Conservation (phyloP, 2,797 vertebrate species). For the Enteromius treurensis region DNA sequence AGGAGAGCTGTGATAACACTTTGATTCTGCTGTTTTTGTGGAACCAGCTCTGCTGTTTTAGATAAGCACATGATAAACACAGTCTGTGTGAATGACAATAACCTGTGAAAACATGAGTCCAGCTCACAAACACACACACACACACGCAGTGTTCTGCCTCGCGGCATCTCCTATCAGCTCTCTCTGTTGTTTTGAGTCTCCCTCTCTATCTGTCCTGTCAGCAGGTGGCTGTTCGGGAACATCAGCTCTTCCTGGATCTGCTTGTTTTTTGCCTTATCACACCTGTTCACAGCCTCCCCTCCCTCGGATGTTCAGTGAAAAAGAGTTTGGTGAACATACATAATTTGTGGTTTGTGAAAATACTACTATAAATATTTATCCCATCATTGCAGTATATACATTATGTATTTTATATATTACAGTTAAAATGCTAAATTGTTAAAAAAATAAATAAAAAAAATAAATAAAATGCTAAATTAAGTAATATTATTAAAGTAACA, state of each 20-base stretch:
- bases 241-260: constrained; percentile 50
- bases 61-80: constrained; percentile 29
- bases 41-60: not conserved
- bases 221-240: constrained; percentile 36
- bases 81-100: not conserved
- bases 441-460: not conserved
- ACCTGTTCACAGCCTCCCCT: constrained; percentile 39
- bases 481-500: not conserved
- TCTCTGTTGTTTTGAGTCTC: constrained; percentile 41
- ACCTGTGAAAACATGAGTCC: constrained; percentile 34
- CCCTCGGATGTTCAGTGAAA: not conserved
- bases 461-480: not conserved
- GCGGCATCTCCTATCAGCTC: not conserved
- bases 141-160: not conserved
- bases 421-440: not conserved
- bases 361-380: not conserved
- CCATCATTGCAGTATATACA: not conserved
- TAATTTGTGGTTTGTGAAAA: not conserved
- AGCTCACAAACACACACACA: constrained; percentile 8
- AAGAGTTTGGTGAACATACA: not conserved
- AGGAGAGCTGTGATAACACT: not conserved
- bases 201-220: constrained; percentile 37
- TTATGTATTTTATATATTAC: not conserved
- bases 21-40: not conserved
- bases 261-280: constrained; percentile 53